Conservation (phyloP, 1,140 invertebrate species). For the Pristionchus pacificus region DNA sequence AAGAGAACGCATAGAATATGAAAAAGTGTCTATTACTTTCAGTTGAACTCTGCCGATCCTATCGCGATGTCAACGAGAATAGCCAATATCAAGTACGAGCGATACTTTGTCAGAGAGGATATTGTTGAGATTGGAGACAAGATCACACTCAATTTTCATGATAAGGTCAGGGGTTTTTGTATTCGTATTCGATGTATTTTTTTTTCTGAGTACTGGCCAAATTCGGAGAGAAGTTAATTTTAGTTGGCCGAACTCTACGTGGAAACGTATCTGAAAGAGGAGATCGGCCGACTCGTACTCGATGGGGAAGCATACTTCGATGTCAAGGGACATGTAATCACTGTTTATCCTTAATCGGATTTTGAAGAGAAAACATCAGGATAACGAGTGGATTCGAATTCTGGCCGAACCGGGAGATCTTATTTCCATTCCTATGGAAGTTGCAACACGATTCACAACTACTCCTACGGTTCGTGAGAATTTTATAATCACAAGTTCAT, state of each 20-base stretch:
- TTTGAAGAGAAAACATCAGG: background rate
- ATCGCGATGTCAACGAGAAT: background rate
- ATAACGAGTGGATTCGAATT: background rate
- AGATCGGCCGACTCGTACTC: background rate
- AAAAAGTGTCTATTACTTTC: no score
- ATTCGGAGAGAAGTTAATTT: background rate
- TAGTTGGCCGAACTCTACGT: background rate
- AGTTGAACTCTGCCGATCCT: background rate
- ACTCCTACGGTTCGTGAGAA: background rate
- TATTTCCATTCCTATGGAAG: background rate
- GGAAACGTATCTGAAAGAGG: background rate
- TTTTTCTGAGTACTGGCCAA: background rate
- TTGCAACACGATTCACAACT: background rate
- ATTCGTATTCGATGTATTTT: background rate
- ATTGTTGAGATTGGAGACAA: no score
- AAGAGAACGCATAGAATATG: no score
- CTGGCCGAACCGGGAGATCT: background rate
- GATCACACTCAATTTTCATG: background rate
- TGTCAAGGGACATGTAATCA: background rate
- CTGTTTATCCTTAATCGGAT: background rate
- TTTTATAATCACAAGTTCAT: background rate
- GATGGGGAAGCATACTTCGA: background rate
- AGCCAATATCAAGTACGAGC: background rate
- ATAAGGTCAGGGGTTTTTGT: no score
- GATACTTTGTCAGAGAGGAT: background rate